Percentiles rank a stretch among this genome's conserved stretches.
Evolutionary conservation across 2,797 vertebrate genomes (phyloP).

Genomic region (Onychomys arenicola): DNA sequence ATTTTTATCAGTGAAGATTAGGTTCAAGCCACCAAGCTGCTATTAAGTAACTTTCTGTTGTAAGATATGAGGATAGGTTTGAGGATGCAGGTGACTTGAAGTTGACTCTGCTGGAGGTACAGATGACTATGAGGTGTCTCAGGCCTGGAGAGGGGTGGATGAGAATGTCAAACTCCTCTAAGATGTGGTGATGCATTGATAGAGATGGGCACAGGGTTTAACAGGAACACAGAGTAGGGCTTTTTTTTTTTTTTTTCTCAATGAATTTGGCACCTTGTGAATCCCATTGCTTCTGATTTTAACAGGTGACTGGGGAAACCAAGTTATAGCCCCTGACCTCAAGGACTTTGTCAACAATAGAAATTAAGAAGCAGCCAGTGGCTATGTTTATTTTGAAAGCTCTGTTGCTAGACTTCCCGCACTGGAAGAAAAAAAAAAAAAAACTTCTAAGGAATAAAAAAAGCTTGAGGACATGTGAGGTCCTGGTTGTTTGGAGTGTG

Average conservation of each 20-base stretch:
- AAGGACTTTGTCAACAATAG: not conserved
- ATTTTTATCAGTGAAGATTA: not conserved
- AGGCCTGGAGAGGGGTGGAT: not conserved
- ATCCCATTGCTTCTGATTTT: not conserved
- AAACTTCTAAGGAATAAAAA: not conserved
- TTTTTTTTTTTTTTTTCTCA: not conserved
- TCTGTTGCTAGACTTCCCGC: not conserved
- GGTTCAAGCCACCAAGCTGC: not conserved
- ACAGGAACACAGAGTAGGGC: not conserved
- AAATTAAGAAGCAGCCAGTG: not conserved
- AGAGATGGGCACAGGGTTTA: not conserved
- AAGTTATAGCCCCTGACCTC: not conserved
- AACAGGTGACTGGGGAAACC: not conserved
- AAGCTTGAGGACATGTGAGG: rapidly evolving
- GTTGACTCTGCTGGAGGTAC: not conserved
- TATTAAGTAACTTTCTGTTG: not conserved
- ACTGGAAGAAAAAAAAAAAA: not conserved
- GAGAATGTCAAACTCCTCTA: constrained; percentile 15
- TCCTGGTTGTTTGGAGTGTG: not conserved
- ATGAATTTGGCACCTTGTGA: not conserved
- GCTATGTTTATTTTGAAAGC: not conserved
- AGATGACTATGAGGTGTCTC: not conserved
- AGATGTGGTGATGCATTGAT: not conserved
- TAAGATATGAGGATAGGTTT: not conserved
- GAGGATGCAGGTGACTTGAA: not conserved